These are phyloP conservation scores for Biston stratarius DNA, from an alignment of 2,888 invertebrate species.

Conservation along the genomic window DNA sequence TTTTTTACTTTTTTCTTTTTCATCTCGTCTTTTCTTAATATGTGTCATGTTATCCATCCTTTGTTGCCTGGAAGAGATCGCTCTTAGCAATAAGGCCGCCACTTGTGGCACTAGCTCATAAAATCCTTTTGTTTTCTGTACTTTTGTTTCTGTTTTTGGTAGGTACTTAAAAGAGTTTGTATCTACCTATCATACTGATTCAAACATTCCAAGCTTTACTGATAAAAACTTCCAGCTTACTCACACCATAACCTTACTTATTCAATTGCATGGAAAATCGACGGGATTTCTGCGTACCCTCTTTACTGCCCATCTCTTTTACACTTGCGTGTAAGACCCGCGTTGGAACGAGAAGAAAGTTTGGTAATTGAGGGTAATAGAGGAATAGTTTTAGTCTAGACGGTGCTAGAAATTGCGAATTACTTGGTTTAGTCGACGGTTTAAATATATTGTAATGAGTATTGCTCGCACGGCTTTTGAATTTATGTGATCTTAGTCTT, in stretches of 20 bases:
- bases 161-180: too few species aligned
- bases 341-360: constrained; percentile 54
- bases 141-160: too few species aligned
- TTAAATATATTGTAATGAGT: constrained; percentile 69
- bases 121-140: too few species aligned
- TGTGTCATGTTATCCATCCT: too few species aligned
- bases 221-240: constrained; percentile 72
- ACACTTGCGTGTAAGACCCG: constrained; percentile 29
- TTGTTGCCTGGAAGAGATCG: too few species aligned
- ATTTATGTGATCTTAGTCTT: constrained; percentile 59
- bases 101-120: too few species aligned
- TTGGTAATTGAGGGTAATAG: constrained; percentile 77
- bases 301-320: constrained; percentile 59
- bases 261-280: constrained; percentile 84
- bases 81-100: too few species aligned
- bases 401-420: constrained; percentile 75
- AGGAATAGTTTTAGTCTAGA: constrained; percentile 83
- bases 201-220: constrained; percentile 40
- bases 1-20: too few species aligned
- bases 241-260: constrained; percentile 79
- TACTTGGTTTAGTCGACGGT: constrained; percentile 70
- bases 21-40: too few species aligned
- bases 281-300: constrained; percentile 71
- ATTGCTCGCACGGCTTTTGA: constrained; percentile 66
- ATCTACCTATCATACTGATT: constrained; percentile 24